Base-by-base conservation (phyloP, 2,113 vertebrate species). In the Zosterops lateralis region DNA sequence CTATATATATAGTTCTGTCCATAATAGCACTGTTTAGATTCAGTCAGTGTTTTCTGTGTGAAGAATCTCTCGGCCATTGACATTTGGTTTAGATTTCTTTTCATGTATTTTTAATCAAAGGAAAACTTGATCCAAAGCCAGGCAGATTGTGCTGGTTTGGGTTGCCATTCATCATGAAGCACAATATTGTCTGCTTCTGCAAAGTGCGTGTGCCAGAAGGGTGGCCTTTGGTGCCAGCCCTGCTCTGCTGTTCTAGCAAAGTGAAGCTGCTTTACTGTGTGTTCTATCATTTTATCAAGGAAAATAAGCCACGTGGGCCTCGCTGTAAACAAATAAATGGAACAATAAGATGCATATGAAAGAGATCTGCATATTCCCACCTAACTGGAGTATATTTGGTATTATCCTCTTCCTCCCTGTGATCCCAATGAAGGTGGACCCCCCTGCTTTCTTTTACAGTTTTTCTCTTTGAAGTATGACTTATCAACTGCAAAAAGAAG, bases 401-500 rank as follows among this genome's bases (percentile, higher is more conserved):
- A 15, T 64, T 72, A 11, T 56, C 53, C 21, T 51, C 32, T 53
- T 89, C 68, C 80, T 79, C 54, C 62, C 61, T 57, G 26, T 32
- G 57, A 38, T 57, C 40, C 72, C 26, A 75, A 13, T 45, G 18
- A 54, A 96, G 34, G 31, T 65, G 29, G 56, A 89, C 84, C 34
- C 42, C 61, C 61, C 16, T 68, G 54, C 65, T 96, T 90, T 60
- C 44, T 85, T 94, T 94, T 84, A 64, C 78, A 95, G 70, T 31
- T 40, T 91, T 79, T 87, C 21, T 90, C 84, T 97, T 80, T 89
- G 74, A 91, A 66, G 54, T 87, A 8, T 68, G 51, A 85, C 85
- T 53, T 89, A 96, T 57, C 81, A 94, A 58, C 76, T 94, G 67
- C 79, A 95, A 74, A 87, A 96, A 89, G 32, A 84, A 45, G 31